These are phyloP conservation scores for Bradypodion pumilum DNA, from an alignment of 2,797 vertebrate genomes.

Conservation along the genomic window DNA sequence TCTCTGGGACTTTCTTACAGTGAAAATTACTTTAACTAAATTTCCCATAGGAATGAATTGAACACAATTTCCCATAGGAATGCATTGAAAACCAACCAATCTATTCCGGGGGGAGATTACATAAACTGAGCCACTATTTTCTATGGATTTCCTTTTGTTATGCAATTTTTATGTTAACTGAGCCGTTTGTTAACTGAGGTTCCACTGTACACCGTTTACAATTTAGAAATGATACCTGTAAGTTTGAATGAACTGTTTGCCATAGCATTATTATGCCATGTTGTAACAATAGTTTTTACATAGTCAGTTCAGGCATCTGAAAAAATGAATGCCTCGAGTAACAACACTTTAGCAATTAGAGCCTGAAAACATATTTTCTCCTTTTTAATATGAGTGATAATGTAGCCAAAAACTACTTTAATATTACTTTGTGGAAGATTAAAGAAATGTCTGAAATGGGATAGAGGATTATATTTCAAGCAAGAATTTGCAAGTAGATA, in stretches of 20 bases:
- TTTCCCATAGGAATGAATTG: no score
- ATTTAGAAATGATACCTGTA: background rate
- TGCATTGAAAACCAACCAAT: no score
- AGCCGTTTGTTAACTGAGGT: no score
- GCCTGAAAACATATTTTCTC: background rate
- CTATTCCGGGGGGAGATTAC: no score
- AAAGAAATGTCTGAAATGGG: slow-evolving; percentile 25
- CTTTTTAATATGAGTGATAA: background rate
- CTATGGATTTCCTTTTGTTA: no score
- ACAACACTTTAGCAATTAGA: background rate
- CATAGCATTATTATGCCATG: background rate
- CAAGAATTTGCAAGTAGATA: no score
- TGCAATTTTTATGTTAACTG: no score
- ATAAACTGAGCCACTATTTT: no score
- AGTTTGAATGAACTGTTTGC: background rate
- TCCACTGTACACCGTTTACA: background rate
- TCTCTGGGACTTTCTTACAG: no score
- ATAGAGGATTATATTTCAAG: slow-evolving; percentile 34
- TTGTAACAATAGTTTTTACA: background rate
- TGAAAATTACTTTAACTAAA: no score
- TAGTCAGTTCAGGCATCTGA: background rate
- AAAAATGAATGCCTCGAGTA: background rate
- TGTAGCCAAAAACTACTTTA: background rate
- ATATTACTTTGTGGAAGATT: background rate
- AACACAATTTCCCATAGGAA: no score